These are phyloP conservation scores for Momotus momota DNA, from an alignment of 2,797 vertebrate species.

Conservation along the genomic window DNA sequence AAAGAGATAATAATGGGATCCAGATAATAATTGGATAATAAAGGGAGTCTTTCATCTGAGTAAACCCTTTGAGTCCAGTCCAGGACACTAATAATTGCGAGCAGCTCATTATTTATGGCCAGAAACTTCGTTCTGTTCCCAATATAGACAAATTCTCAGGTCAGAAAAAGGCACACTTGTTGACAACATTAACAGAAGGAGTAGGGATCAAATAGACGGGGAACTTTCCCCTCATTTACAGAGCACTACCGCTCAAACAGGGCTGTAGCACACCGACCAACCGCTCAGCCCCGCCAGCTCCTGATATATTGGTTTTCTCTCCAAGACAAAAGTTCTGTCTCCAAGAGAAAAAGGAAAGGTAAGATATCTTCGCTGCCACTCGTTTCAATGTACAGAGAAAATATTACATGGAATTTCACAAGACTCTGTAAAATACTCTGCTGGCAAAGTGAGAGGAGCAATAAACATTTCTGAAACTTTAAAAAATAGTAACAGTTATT, in stretches of 20 bases:
- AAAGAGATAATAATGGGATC: not conserved
- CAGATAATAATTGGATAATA: not conserved
- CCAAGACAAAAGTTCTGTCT: not conserved
- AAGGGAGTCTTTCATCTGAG: not conserved
- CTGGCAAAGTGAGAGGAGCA: not conserved
- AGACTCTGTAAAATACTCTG: not conserved
- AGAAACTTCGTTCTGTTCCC: conserved; percentile 10
- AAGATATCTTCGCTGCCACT: not conserved
- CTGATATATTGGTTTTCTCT: not conserved
- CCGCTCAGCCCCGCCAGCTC: not conserved
- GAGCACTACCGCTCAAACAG: not conserved
- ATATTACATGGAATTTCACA: not conserved
- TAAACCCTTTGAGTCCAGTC: not conserved
- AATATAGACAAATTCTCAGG: not conserved
- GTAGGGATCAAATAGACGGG: not conserved
- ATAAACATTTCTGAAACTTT: not conserved
- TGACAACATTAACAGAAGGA: conserved; percentile 9
- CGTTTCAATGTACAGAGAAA: not conserved
- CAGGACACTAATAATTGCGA: conserved; percentile 3
- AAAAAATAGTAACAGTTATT: not conserved
- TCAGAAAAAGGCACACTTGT: not conserved
- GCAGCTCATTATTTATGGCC: conserved; percentile 1
- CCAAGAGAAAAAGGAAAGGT: not conserved
- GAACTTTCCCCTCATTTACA: not conserved
- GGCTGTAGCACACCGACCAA: fast-evolving